Conservation (phyloP, 2,888 invertebrate genomes). For the Pseudoips prasinana region DNA sequence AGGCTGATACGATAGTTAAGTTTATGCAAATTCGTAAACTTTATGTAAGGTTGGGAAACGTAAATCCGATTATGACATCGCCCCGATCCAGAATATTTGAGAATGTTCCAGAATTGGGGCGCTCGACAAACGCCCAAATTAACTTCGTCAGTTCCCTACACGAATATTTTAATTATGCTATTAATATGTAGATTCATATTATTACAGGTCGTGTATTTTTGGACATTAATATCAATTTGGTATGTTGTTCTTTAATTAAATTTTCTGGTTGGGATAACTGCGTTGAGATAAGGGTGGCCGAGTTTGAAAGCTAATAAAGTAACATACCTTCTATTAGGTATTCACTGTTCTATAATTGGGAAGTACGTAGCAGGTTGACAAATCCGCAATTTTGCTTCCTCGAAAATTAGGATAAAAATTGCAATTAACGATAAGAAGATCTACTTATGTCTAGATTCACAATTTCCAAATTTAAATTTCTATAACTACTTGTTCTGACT, state of each 20-base stretch:
- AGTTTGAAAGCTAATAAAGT: too few species aligned
- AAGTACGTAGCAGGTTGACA: too few species aligned
- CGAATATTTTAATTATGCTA: constrained; percentile 43
- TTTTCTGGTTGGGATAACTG: too few species aligned
- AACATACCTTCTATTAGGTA: too few species aligned
- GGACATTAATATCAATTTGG: constrained; percentile 8
- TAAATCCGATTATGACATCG: constrained; percentile 54
- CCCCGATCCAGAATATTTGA: constrained; percentile 21
- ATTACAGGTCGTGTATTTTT: constrained; percentile 3
- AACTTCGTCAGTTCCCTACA: constrained; percentile 37
- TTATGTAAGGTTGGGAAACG: constrained; percentile 42
- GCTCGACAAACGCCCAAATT: constrained; percentile 37
- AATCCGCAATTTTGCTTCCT: too few species aligned
- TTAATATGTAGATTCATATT: constrained; percentile 44
- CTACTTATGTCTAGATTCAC: too few species aligned
- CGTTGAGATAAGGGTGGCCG: too few species aligned
- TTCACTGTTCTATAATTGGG: too few species aligned
- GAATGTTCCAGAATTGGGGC: constrained; percentile 30
- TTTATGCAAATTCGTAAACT: constrained; percentile 61
- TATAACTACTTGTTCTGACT: too few species aligned
- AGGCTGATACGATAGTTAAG: constrained; percentile 40
- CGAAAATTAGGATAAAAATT: too few species aligned
- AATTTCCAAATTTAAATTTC: too few species aligned
- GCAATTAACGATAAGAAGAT: too few species aligned
- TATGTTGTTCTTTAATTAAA: background rate